Conservation (phyloP, 2,113 vertebrate species). For the Macrotus californicus region DNA sequence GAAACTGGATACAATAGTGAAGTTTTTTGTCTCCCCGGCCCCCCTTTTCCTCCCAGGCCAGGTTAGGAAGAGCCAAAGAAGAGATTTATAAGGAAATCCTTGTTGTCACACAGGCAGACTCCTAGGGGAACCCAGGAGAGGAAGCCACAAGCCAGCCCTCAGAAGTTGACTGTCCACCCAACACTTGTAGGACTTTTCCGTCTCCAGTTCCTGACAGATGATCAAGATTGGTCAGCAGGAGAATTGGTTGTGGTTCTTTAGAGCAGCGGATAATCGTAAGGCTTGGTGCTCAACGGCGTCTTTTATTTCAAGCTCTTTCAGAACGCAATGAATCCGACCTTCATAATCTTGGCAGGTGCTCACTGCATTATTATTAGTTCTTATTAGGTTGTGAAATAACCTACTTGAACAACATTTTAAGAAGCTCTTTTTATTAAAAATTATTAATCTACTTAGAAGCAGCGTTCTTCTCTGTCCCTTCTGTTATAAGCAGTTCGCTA, state of each 20-base stretch:
- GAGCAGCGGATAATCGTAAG: background rate
- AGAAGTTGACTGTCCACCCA: background rate
- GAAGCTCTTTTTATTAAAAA: background rate
- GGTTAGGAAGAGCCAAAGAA: background rate
- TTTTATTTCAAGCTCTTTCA: conserved; percentile 30
- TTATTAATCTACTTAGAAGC: background rate
- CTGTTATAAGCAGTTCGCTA: background rate
- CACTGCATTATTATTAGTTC: background rate
- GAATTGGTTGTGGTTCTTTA: background rate
- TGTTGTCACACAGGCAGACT: background rate
- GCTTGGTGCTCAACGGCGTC: background rate
- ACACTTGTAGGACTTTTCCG: background rate
- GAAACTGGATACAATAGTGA: fast-evolving
- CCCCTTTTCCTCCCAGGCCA: background rate
- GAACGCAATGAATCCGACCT: background rate
- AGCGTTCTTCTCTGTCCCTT: background rate
- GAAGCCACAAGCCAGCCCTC: background rate
- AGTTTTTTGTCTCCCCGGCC: background rate
- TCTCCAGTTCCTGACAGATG: background rate
- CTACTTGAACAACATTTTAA: background rate
- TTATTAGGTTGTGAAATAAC: conserved; percentile 22
- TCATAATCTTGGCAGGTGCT: conserved; percentile 17
- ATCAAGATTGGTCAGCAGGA: background rate
- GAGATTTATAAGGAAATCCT: background rate
- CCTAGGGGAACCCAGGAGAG: background rate